These are phyloP conservation scores for Triops longicaudatus DNA, from an alignment of 1,140 invertebrate genomes.

Conservation along the genomic window DNA sequence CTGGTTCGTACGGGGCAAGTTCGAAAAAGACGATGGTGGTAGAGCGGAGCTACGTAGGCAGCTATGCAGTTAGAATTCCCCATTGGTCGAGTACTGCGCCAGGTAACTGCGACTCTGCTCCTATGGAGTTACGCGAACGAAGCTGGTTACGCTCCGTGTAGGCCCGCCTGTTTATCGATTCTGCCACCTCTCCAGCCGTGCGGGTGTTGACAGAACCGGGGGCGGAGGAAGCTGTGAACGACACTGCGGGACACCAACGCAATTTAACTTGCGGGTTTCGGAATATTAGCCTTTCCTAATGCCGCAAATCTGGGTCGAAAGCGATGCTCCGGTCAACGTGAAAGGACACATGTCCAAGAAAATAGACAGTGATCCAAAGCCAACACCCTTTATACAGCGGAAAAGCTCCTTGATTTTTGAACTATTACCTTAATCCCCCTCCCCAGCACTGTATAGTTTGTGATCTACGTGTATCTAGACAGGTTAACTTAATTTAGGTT, in stretches of 20 bases:
- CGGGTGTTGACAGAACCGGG: neutral
- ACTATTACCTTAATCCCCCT: too few relatives aligned
- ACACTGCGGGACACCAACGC: neutral
- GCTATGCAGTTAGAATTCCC: neutral
- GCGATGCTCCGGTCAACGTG: too few relatives aligned
- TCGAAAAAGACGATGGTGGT: neutral
- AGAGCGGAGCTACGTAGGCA: neutral
- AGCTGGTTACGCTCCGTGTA: neutral
- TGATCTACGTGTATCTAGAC: too few relatives aligned
- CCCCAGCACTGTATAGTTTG: too few relatives aligned
- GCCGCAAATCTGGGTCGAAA: too few relatives aligned
- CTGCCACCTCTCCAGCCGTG: neutral
- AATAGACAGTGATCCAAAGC: too few relatives aligned
- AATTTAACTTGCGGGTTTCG: too few relatives aligned
- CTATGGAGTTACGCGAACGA: slow-evolving; percentile 1
- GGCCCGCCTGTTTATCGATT: slow-evolving; percentile 6
- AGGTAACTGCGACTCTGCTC: neutral
- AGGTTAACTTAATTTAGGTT: too few relatives aligned
- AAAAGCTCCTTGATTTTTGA: too few relatives aligned
- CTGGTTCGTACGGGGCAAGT: neutral
- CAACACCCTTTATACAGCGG: too few relatives aligned
- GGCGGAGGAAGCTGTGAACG: neutral
- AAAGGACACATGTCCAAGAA: too few relatives aligned
- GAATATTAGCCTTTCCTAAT: too few relatives aligned
- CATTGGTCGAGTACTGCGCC: neutral